These are phyloP conservation scores for Chloroclysta siterata DNA, from an alignment of 2,888 invertebrate species.

Conservation along the genomic window DNA sequence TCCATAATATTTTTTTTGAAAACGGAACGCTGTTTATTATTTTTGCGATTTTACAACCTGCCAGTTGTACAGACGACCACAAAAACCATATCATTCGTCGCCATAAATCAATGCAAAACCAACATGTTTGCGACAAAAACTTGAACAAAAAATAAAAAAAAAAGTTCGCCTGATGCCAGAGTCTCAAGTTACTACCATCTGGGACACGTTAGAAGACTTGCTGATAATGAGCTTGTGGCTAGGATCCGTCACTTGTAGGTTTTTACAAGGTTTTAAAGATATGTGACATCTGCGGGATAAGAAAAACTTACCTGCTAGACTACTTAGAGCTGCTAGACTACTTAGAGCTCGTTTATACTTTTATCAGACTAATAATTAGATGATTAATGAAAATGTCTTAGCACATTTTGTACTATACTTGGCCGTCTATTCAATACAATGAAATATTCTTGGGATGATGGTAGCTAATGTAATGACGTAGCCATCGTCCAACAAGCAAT, in stretches of 20 bases:
- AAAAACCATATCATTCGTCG: constrained; percentile 41
- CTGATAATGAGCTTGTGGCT: constrained; percentile 18
- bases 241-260: constrained; percentile 4
- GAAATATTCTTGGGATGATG: no score
- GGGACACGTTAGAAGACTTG: constrained; percentile 24
- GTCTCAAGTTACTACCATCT: constrained; percentile 42
- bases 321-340: not conserved
- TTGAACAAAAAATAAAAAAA: constrained; percentile 36
- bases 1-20: not conserved
- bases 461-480: no score
- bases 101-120: constrained; percentile 44
- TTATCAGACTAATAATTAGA: no score
- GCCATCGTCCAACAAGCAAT: no score
- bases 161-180: constrained; percentile 43
- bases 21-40: constrained; percentile 8
- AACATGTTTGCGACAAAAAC: constrained; percentile 40
- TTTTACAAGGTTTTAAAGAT: not conserved
- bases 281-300: constrained; percentile 2
- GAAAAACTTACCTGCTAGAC: not conserved
- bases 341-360: no score
- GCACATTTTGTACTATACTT: no score
- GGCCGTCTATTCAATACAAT: no score
- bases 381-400: no score
- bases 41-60: not conserved
- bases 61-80: constrained; percentile 29